These are phyloP conservation scores for Dolomedes plantarius DNA, from an alignment of 2,888 invertebrate species.

Conservation along the genomic window DNA sequence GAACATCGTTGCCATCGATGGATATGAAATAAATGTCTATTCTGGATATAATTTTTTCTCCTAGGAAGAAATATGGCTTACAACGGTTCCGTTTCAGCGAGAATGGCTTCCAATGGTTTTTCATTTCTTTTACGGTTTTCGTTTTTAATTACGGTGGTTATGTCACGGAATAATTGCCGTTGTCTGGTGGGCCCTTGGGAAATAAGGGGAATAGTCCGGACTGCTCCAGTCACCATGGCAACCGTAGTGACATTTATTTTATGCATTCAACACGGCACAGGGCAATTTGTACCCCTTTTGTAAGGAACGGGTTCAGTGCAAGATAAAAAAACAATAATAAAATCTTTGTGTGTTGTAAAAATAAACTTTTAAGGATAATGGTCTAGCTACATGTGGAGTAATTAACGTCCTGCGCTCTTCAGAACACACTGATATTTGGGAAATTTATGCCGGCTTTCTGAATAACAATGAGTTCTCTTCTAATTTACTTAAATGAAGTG, in stretches of 20 bases:
- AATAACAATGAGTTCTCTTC: no score
- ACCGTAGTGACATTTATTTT: conserved; percentile 64
- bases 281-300: conserved; percentile 54
- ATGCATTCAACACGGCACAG: conserved; percentile 31
- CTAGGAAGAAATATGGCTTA: neutral
- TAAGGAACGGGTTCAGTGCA: neutral
- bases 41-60: neutral
- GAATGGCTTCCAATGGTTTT: neutral
- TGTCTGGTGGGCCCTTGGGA: conserved; percentile 57
- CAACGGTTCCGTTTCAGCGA: conserved; percentile 4
- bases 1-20: neutral
- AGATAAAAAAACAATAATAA: conserved; percentile 3
- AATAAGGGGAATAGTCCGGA: conserved; percentile 25
- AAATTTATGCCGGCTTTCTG: no score
- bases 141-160: conserved; percentile 69
- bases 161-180: conserved; percentile 61
- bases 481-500: no score
- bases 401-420: no score
- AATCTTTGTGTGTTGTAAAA: neutral
- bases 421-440: no score
- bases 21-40: conserved; percentile 6
- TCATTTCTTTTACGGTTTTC: conserved; percentile 52
- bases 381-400: neutral
- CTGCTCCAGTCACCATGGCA: conserved; percentile 31
- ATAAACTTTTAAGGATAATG: neutral